Percentiles rank a stretch among this genome's conserved stretches.
phyloP scores from a whole-genome alignment of 2,113 vertebrate genomes.

The Nerophis lumbriciformis region DNA sequence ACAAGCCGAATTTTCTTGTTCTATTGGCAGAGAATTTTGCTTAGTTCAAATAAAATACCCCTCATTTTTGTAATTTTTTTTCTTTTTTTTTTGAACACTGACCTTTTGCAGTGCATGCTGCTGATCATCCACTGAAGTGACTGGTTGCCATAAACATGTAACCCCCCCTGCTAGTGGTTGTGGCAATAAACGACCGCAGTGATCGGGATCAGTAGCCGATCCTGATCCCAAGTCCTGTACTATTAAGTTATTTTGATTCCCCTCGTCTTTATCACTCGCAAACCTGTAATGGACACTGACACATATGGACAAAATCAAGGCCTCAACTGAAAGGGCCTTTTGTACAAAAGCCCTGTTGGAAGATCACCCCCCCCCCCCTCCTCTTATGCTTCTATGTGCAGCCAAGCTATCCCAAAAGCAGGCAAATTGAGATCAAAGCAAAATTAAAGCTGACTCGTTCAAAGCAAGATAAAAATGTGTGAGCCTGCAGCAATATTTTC shows the following conservation, averaged over 20 bases:
- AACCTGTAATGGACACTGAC: conserved; percentile 53
- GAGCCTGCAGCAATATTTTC: conserved; percentile 73
- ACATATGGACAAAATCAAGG: conserved; percentile 54
- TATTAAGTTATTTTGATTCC: conserved; percentile 44
- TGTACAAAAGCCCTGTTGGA: conserved; percentile 59
- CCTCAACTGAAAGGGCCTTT: conserved; percentile 51
- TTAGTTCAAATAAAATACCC: no score
- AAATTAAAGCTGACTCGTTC: conserved; percentile 81
- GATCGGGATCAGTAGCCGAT: no score
- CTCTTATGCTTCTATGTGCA: conserved; percentile 55
- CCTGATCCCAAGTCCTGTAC: conserved; percentile 30
- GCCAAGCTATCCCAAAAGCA: conserved; percentile 68
- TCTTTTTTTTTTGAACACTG: no score
- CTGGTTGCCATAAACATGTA: no score
- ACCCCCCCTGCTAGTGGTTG: no score
- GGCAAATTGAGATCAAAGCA: conserved; percentile 79
- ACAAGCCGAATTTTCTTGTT: no score
- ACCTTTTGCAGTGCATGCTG: no score
- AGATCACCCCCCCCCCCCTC: conserved; percentile 45
- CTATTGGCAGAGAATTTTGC: no score
- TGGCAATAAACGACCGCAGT: no score
- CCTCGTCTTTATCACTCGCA: conserved; percentile 36
- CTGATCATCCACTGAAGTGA: no score
- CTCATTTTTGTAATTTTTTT: no score
- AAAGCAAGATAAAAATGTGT: conserved; percentile 77